These are phyloP conservation scores for Oryzias curvinotus DNA, from an alignment of 2,113 vertebrate genomes.

Conservation along the genomic window DNA sequence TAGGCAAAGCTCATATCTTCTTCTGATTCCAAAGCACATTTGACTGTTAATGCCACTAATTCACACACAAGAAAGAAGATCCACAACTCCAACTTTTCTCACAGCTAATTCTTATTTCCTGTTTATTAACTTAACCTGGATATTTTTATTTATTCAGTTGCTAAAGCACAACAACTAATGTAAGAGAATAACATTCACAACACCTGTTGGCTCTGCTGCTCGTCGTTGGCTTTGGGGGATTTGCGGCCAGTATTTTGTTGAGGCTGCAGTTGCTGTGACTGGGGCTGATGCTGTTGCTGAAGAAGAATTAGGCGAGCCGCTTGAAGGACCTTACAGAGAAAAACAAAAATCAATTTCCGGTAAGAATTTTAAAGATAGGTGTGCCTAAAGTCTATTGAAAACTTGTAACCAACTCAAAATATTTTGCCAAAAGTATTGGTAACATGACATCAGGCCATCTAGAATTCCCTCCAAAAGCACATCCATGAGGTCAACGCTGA, in stretches of 20 bases:
- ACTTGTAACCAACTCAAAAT: too few species aligned
- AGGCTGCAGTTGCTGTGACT: conserved; percentile 79
- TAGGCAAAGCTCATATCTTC: too few species aligned
- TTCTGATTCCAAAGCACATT: background rate
- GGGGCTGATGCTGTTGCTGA: conserved; percentile 87
- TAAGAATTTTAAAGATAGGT: background rate
- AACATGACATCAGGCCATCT: too few species aligned
- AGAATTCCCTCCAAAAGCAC: too few species aligned
- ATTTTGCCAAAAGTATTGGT: too few species aligned
- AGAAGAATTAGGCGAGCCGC: conserved; percentile 94
- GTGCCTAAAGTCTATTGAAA: too few species aligned
- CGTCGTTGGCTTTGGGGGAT: conserved; percentile 92
- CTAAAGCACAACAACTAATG: background rate
- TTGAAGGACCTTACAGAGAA: conserved; percentile 86
- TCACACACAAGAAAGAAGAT: conserved; percentile 43
- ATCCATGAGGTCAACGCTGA: too few species aligned
- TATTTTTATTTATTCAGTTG: background rate
- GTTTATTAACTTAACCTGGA: conserved; percentile 65
- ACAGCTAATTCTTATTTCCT: conserved; percentile 74
- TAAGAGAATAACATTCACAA: conserved; percentile 3
- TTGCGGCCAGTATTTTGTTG: conserved; percentile 84
- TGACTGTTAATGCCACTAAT: conserved; percentile 19
- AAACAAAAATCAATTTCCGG: conserved; percentile 34
- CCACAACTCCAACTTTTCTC: conserved; percentile 53
- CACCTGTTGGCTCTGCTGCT: conserved; percentile 92